Evolutionary conservation across 2,888 invertebrate species (phyloP), one percentile per base, ranked within the genome.

Genomic region (Xestia rhomboidea): DNA sequence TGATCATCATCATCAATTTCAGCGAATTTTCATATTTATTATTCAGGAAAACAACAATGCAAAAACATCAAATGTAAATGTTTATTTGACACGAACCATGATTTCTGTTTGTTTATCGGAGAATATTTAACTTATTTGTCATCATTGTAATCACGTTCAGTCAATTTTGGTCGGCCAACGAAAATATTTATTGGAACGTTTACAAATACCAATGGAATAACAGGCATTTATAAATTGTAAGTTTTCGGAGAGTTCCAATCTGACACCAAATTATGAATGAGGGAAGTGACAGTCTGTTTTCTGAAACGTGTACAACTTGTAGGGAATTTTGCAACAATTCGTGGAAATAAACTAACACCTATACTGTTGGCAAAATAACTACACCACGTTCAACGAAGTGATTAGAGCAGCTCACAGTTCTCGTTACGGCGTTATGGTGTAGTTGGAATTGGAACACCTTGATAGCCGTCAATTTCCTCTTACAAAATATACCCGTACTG

Each of bases 91-190:
- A 11, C 24, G 0, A 51, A 34, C 5, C 27, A 46, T 51, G 21
- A 76, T 76, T 41, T 75, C 18, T 57, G 10, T 57, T 54, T 44
- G 64, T 46, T 63, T 30, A 30, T 49, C 49, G 18, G 15, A 57
- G 15, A 57, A 18, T 27, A 67, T 60, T 57, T 6, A 64, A 57
- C 3, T 2, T 21, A 27, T 38, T 27, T 11, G n/a, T 62, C 7
- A 41, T 38, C 4, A 54, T n/a, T 21, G n/a, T 11, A 49, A 15
- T 24, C 21, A 27, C 4, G 34, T 51, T 75, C n/a, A 51, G 8
- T 24, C 15, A 38, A 30, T 38, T 46, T 38, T n/a, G 38, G 1
- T 38, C 13, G 57, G 57, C 30, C 15, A 66, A 38, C 38, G 15
- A 46, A 27, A 46, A 38, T 13, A 46, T 60, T 46, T n/a, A 24